Conservation (phyloP, 2,113 vertebrate genomes). For the Genyomyrus donnyi region DNA sequence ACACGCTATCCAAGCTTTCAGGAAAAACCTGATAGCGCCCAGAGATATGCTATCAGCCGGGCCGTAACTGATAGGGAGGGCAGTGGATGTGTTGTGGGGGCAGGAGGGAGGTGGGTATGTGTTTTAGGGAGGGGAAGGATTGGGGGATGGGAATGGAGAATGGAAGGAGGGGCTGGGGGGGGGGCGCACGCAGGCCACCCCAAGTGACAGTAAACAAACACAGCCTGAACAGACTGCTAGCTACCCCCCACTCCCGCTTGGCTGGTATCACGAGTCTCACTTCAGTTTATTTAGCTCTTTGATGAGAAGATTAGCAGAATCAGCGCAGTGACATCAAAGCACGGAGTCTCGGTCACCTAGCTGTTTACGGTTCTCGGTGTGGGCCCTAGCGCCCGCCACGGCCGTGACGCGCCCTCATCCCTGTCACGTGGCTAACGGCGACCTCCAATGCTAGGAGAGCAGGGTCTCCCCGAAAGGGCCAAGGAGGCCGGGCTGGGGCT, state of each 20-base stretch:
- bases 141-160: not conserved
- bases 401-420: not conserved
- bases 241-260: conserved; percentile 30
- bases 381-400: not conserved
- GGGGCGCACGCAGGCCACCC: not conserved
- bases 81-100: not conserved
- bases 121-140: not conserved
- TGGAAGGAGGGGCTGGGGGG: not conserved
- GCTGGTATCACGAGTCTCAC: not conserved
- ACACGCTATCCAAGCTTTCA: not conserved
- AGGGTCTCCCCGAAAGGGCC: not conserved
- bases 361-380: not conserved
- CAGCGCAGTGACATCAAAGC: conserved; percentile 28
- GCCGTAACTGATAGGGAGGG: conserved; percentile 22
- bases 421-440: not conserved
- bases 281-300: conserved; percentile 64
- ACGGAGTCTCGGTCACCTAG: not conserved
- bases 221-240: conserved; percentile 48
- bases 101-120: not conserved
- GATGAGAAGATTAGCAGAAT: conserved; percentile 68
- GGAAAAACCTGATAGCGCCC: conserved; percentile 24
- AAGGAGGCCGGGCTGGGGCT: not conserved
- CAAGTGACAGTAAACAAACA: conserved; percentile 40
- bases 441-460: not conserved
- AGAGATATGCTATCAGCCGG: conserved; percentile 15